Evolutionary conservation across 2,888 invertebrate species (phyloP).

Genomic region (Serripes groenlandicus): DNA sequence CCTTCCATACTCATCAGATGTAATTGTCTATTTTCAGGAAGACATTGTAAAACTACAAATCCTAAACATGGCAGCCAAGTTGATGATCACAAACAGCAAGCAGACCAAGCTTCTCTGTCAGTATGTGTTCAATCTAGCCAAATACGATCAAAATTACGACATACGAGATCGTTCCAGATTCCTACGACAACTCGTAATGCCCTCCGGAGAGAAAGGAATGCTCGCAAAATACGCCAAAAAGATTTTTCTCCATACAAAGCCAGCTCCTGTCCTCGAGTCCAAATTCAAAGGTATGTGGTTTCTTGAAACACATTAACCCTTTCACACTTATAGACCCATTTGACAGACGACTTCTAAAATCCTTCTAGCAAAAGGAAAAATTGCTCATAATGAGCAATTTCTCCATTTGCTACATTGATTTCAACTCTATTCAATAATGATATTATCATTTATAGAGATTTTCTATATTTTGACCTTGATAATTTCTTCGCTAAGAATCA

Average conservation of each 20-base stretch:
- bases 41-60: conserved; percentile 98
- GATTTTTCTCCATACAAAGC: conserved; percentile 96
- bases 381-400: no score
- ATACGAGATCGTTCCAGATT: conserved; percentile 97
- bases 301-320: no score
- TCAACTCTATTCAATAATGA: no score
- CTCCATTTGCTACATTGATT: no score
- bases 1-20: no score
- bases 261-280: conserved; percentile 96
- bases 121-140: conserved; percentile 96
- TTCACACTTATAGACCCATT: no score
- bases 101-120: conserved; percentile 95
- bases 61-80: conserved; percentile 96
- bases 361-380: no score
- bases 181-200: conserved; percentile 93
- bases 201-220: conserved; percentile 87
- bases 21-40: conserved; percentile 90
- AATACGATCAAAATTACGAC: conserved; percentile 99
- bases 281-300: conserved; percentile 86
- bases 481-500: no score
- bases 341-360: no score
- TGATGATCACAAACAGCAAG: conserved; percentile 94
- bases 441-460: no score
- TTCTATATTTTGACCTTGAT: no score
- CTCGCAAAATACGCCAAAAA: conserved; percentile 91